Percentiles rank a stretch among this genome's conserved stretches.
phyloP scores from a whole-genome alignment of 2,113 vertebrate species.

The Coptodon bakossiorum region DNA sequence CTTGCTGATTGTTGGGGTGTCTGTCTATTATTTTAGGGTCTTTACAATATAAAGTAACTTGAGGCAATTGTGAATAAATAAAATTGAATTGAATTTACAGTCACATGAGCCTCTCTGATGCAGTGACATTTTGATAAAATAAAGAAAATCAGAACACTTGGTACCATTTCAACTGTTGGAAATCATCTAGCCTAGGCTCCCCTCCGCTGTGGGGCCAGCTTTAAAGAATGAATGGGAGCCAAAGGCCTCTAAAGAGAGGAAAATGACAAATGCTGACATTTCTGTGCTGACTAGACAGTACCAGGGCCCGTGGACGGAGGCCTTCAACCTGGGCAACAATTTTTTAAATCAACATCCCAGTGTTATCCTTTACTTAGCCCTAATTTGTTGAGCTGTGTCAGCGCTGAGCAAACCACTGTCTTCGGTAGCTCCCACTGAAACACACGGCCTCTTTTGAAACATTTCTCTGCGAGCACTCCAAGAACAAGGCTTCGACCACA shows the following conservation, averaged over 20 bases:
- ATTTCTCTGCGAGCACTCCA: not conserved
- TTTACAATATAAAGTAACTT: not conserved
- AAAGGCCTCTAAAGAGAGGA: not conserved
- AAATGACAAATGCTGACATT: not conserved
- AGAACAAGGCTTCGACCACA: constrained; percentile 14
- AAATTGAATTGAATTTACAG: not conserved
- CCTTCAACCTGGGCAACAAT: not conserved
- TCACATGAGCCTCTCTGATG: not conserved
- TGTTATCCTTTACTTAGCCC: not conserved
- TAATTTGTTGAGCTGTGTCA: not conserved
- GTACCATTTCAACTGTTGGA: not conserved
- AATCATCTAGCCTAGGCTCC: not conserved
- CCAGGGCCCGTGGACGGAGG: not conserved
- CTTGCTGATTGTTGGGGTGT: not conserved
- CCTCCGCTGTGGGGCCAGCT: not conserved
- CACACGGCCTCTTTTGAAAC: not conserved
- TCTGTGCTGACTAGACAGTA: not conserved
- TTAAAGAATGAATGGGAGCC: not conserved
- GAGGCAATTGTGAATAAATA: not conserved
- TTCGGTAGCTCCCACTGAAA: not conserved
- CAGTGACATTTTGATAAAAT: not conserved
- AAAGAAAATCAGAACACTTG: not conserved
- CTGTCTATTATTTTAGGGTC: not conserved
- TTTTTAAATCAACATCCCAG: not conserved
- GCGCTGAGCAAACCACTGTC: not conserved